Percentiles rank a stretch among this genome's conserved stretches.
Evolutionary conservation across 2,888 invertebrate genomes (phyloP).

Genomic region (Oscheius sp.): DNA sequence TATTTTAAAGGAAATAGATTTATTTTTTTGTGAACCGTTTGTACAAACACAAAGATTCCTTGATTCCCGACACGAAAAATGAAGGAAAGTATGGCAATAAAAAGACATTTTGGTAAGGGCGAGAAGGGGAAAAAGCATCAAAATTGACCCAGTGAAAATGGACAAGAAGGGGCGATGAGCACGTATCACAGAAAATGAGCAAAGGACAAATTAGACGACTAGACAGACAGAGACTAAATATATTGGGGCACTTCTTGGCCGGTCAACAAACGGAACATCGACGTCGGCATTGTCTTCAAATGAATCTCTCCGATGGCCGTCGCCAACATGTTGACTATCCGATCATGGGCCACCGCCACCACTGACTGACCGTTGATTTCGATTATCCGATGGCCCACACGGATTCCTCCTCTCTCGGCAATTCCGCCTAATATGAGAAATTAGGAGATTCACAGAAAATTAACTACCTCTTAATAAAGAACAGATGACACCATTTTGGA

Average conservation of each 20-base stretch:
- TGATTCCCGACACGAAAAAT: not conserved
- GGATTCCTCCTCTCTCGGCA: conserved; percentile 96
- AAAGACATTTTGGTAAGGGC: not conserved
- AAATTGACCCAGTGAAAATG: conserved; percentile 24
- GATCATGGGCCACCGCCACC: conserved; percentile 97
- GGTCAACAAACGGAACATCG: conserved; percentile 97
- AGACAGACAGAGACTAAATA: conserved; percentile 77
- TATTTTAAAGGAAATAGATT: not conserved
- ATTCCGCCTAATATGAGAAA: conserved; percentile 83
- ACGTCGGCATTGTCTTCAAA: conserved; percentile 99
- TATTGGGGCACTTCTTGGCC: conserved; percentile 99
- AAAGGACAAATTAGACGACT: conserved; percentile 8
- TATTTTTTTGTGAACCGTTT: not conserved
- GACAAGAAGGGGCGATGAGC: conserved; percentile 28
- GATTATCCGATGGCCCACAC: conserved; percentile 98
- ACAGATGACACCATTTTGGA: conserved; percentile 96
- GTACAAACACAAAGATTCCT: conserved; percentile 8
- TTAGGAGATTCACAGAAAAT: not conserved
- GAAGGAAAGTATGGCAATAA: conserved; percentile 1
- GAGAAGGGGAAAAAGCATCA: too few species aligned
- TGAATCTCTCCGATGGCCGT: conserved; percentile 99
- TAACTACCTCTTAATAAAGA: conserved; percentile 53
- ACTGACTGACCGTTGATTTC: conserved; percentile 91
- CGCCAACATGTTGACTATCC: conserved; percentile 95
- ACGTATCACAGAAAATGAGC: conserved; percentile 32